Conservation (phyloP, 2,113 vertebrate genomes). For the Geococcyx californianus region DNA sequence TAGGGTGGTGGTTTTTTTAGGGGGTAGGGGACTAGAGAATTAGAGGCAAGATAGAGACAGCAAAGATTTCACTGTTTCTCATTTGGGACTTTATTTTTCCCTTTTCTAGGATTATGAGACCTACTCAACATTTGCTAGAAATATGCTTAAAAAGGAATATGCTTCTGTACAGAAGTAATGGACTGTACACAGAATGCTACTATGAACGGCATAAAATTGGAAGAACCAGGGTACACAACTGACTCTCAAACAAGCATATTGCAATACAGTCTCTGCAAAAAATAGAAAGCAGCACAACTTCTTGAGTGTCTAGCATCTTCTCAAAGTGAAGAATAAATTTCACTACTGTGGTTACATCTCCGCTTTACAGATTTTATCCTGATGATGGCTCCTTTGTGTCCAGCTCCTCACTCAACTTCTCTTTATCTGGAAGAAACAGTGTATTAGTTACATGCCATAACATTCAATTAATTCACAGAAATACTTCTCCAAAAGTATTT, state of each 20-base stretch:
- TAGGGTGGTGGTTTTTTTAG: not conserved
- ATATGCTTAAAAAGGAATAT: rapidly evolving
- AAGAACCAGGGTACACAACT: not conserved
- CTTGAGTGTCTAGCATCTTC: no score
- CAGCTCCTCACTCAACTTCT: conserved; percentile 11
- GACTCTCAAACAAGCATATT: not conserved
- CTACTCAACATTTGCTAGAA: not conserved
- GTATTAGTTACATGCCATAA: not conserved
- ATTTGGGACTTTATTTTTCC: not conserved
- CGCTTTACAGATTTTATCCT: not conserved
- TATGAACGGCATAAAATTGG: not conserved
- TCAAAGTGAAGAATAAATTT: not conserved
- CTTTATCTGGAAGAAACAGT: conserved; percentile 21
- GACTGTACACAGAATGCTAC: not conserved
- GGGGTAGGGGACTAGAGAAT: no score
- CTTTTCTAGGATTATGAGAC: not conserved
- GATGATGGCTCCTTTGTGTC: not conserved
- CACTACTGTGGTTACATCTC: not conserved
- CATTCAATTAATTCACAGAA: not conserved
- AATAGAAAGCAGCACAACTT: not conserved
- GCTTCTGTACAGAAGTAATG: not conserved
- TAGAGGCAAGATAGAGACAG: not conserved
- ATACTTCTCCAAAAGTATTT: not conserved
- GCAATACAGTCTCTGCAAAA: not conserved
- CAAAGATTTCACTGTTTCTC: not conserved